Evolutionary conservation across 2,113 vertebrate genomes (phyloP).

Genomic region (Sitta europaea): DNA sequence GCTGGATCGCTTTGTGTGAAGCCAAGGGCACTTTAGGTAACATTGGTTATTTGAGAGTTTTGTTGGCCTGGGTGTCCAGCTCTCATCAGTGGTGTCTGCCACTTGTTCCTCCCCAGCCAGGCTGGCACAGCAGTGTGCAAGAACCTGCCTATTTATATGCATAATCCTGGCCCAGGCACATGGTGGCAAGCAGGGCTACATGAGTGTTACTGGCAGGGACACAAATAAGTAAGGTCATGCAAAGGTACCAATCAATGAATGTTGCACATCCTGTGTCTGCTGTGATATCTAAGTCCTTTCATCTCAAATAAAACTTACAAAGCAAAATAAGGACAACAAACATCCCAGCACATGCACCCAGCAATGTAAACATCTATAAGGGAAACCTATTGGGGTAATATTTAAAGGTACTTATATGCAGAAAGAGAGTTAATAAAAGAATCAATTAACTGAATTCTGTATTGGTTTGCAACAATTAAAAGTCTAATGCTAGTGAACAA

Average conservation of each 20-base stretch:
- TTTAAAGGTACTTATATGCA: neutral
- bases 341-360: neutral
- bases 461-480: neutral
- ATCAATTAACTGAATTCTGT: neutral
- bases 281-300: neutral
- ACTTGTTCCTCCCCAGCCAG: neutral
- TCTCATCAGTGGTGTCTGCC: neutral
- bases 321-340: neutral
- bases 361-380: neutral
- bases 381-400: neutral
- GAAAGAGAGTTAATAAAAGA: neutral
- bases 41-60: neutral
- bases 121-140: neutral
- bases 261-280: neutral
- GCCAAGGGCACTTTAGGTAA: accelerated
- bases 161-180: neutral
- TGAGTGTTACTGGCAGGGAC: neutral
- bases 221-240: neutral
- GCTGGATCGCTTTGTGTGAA: neutral
- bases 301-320: neutral
- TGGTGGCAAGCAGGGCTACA: neutral
- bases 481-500: neutral
- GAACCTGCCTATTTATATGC: neutral
- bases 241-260: neutral
- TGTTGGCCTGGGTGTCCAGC: neutral